Base-by-base conservation (phyloP, 2,888 invertebrate species). In the Drosophila maculinotata region DNA sequence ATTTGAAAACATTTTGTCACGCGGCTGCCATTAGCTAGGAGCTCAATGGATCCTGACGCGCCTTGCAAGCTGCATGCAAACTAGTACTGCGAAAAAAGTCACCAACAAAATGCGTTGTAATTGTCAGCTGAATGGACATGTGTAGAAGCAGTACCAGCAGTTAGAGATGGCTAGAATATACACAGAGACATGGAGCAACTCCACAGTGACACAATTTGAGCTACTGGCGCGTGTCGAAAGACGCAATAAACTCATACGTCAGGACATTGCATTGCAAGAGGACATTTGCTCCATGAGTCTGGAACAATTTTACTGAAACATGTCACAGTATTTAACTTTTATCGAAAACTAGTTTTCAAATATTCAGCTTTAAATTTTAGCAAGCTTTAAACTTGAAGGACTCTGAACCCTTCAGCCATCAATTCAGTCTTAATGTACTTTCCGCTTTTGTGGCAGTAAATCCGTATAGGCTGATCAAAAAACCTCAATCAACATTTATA, bases 171-270 rank as follows among this genome's bases (percentile, higher is more conserved):
- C 28, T 4, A 1, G 1, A 14, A 12, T n/a, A n/a, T n/a, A n/a
- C n/a, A n/a, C 15, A 20, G 7, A 7, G 28, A 28, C 17, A 9
- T 33, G 20, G 44, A n/a, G 47, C 15, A 33, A 57, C 48, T 15
- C 15, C 31, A 35, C 30, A 49, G 53, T 35, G 49, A 36, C 45
- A 75, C 67, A 56, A 64, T 66, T 74, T 47, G 59, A 80, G 63
- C 31, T 57, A 67, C 10, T 78, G 80, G 78, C 59, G 78, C 83
- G 72, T 83, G 64, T 74, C 81, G 66, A 67, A 64, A 69, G 73
- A 69, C 62, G 66, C 67, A 69, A 67, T 75, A 67, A 59, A 58
- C 39, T 48, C 56, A 52, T 36, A 59, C 52, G 60, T 67, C 65
- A 67, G 56, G 38, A 36, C 28, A 30, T 33, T 30, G 63, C 25